These are phyloP conservation scores for Achatina immaculata DNA, from an alignment of 1,140 invertebrate genomes.

Conservation along the genomic window DNA sequence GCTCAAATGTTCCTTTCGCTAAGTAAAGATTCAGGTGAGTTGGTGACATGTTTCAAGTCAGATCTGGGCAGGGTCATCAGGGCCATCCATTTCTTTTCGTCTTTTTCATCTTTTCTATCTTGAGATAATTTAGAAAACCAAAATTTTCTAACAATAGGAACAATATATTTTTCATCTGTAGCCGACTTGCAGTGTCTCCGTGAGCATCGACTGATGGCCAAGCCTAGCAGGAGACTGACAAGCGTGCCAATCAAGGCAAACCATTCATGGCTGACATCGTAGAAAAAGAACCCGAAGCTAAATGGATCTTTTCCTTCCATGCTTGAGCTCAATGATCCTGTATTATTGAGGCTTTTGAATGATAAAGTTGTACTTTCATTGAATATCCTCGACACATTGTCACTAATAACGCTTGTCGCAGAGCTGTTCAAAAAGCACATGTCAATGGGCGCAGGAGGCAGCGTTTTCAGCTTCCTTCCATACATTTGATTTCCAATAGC, in stretches of 20 bases:
- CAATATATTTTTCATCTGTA: neutral
- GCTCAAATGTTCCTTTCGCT: no score
- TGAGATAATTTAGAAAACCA: no score
- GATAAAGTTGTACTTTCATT: neutral
- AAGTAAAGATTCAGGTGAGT: no score
- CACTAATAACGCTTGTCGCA: no score
- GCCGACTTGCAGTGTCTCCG: neutral
- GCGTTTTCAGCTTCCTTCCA: neutral
- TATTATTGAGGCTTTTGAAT: neutral
- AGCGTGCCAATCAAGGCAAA: neutral
- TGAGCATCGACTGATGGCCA: no score
- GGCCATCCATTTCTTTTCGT: no score
- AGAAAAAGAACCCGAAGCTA: neutral
- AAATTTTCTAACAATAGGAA: neutral
- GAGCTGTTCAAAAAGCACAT: conserved; percentile 4
- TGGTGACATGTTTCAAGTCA: no score
- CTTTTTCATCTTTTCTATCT: no score
- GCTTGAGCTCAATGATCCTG: neutral
- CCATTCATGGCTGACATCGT: neutral
- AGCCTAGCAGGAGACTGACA: neutral
- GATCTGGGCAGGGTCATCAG: no score
- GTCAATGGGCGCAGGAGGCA: neutral
- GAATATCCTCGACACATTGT: neutral
- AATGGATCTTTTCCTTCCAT: neutral
- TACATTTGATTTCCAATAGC: conserved; percentile 16